phyloP scores from a whole-genome alignment of 2,113 vertebrate genomes.

The Vanacampus margaritifer region DNA sequence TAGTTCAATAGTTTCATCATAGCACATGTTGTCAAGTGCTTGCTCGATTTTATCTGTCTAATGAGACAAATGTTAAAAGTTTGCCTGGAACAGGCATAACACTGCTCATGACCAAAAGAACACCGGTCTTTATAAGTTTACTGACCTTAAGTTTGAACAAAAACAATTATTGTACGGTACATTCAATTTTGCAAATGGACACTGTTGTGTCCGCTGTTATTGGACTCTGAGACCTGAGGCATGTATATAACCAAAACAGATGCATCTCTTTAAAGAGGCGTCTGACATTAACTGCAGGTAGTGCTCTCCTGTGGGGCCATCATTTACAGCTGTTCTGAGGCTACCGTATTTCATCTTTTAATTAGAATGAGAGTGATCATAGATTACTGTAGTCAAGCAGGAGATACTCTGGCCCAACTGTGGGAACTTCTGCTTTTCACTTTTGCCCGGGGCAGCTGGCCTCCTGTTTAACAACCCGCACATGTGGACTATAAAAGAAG shows the following conservation, averaged over 20 bases:
- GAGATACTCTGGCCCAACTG: constrained; percentile 47
- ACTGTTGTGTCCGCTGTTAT: constrained; percentile 46
- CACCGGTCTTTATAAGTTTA: background rate
- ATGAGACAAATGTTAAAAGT: background rate
- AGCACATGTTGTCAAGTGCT: background rate
- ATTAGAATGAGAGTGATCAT: constrained; percentile 73
- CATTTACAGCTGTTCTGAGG: constrained; percentile 74
- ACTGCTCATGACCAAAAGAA: too few species aligned
- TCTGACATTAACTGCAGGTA: constrained; percentile 74
- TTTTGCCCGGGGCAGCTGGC: constrained; percentile 40
- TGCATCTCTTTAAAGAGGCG: constrained; percentile 75
- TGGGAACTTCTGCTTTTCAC: constrained; percentile 23
- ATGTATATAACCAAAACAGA: constrained; percentile 63
- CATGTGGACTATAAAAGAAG: constrained; percentile 9
- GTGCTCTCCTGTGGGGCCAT: constrained; percentile 69
- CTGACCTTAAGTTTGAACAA: background rate
- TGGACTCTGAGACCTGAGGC: constrained; percentile 45
- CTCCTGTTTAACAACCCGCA: constrained; percentile 48
- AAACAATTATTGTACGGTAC: constrained; percentile 15
- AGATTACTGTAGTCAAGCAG: constrained; percentile 67
- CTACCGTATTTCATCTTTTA: constrained; percentile 62
- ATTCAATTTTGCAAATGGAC: constrained; percentile 63
- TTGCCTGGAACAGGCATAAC: too few species aligned
- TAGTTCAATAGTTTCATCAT: background rate
- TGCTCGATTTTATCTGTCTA: background rate